These are phyloP conservation scores for Rhadinocentrus ornatus DNA, from an alignment of 2,797 vertebrate genomes.

Conservation along the genomic window DNA sequence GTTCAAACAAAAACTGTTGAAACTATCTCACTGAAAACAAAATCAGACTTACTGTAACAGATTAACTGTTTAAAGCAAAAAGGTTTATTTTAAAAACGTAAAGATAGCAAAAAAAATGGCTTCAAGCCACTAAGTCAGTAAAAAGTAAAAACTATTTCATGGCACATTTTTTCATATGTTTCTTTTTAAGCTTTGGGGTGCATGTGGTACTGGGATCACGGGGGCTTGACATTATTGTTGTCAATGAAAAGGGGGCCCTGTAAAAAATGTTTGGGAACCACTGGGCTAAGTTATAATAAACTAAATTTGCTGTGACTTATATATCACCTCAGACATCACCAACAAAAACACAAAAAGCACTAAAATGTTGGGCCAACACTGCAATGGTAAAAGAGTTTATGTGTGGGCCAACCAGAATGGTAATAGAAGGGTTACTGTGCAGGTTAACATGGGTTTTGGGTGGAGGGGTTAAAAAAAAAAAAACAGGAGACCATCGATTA, in stretches of 20 bases:
- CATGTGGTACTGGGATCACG: too few relatives aligned
- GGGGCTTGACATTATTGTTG: too few relatives aligned
- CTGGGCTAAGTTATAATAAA: too few relatives aligned
- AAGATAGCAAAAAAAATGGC: neutral
- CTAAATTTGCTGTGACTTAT: neutral
- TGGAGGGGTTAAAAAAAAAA: conserved; percentile 41
- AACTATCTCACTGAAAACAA: neutral
- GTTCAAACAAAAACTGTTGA: neutral
- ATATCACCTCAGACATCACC: neutral
- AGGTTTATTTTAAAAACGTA: neutral
- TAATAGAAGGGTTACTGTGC: conserved; percentile 55
- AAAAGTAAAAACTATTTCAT: too few relatives aligned
- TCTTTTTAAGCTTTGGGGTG: too few relatives aligned
- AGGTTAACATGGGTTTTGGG: conserved; percentile 36
- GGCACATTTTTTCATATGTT: too few relatives aligned
- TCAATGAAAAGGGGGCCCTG: too few relatives aligned
- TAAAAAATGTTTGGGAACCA: too few relatives aligned
- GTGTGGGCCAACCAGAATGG: conserved; percentile 20
- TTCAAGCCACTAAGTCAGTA: neutral
- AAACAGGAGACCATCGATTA: conserved; percentile 55
- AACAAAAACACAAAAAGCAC: neutral
- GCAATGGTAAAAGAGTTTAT: conserved; percentile 35
- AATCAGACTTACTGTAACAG: neutral
- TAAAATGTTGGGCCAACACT: neutral
- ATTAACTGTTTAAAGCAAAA: neutral